Evolutionary conservation across 2,113 vertebrate genomes (phyloP).

Genomic region (Nicator chloris): DNA sequence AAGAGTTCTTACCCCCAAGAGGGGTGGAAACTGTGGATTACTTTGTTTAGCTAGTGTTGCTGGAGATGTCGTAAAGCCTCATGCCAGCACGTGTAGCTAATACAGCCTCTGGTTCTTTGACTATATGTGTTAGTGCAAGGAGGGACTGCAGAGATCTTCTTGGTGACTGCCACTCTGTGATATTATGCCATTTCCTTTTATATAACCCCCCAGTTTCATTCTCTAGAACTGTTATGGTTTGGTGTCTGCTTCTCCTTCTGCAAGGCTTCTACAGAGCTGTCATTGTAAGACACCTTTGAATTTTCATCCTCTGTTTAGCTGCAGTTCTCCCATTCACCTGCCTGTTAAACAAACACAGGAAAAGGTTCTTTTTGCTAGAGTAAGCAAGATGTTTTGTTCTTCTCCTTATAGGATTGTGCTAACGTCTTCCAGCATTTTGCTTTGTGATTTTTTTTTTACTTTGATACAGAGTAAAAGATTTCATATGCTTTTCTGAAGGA

Average conservation of each 20-base stretch:
- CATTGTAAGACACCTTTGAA: background rate
- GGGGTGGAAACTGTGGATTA: background rate
- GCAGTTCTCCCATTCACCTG: background rate
- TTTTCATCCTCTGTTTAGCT: background rate
- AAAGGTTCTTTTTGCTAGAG: background rate
- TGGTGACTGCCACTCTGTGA: background rate
- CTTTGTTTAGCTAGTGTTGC: background rate
- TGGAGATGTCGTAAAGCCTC: background rate
- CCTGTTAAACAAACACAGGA: background rate
- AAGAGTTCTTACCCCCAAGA: background rate
- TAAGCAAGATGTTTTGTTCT: background rate
- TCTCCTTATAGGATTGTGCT: background rate
- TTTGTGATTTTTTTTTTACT: background rate
- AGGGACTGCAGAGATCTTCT: background rate
- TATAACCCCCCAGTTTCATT: background rate
- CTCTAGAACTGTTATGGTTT: background rate
- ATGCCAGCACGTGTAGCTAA: background rate
- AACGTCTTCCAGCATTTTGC: background rate
- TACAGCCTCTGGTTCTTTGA: background rate
- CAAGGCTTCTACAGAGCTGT: background rate
- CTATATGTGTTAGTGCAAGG: accelerated
- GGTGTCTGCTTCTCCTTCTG: background rate
- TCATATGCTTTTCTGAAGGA: background rate
- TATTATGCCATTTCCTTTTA: background rate
- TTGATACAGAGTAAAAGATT: background rate